Base-by-base conservation (phyloP, 2,113 vertebrate species). In the Alexandromys fortis region DNA sequence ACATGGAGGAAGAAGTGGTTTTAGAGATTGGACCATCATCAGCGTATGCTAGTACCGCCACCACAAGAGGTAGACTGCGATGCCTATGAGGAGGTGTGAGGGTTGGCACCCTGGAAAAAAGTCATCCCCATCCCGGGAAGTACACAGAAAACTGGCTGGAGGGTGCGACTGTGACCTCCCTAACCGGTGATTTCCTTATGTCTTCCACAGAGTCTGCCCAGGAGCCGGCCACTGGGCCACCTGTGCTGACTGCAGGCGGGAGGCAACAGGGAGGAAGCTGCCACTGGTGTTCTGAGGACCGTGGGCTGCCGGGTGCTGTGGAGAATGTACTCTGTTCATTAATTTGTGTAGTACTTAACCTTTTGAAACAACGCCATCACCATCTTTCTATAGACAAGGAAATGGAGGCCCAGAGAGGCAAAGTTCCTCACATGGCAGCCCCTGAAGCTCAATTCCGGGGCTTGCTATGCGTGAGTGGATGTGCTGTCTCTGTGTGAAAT, bases 11-110 rank as follows among this genome's bases (percentile, higher is more conserved):
- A 81, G 58, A 45, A 30, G 67, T n/a, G 6, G 70, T 47, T 77
- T 63, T 38, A 3, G 33, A 86, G 13, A 47, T n/a, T 30, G 63
- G 76, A 58, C 16, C 42, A 73, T n/a, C 22, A 81, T 87, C 49
- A 47, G 47, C 33, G n/a, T 45, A 90, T 81, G 55, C 61, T n/a
- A 61, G 81, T 38, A 47, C 82, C 28, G 61, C 14, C 55, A 79
- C 77, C 96, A 89, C 88, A 17, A 96, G 92, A 90, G 94, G 58
- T 87, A 96, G 91, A 65, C 42, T 86, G 67, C 47, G 63, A 81
- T 70, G 47, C 68, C 85, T 58, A 47, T 65, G 89, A 68, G 65
- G 91, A 47, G 67, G 7, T 70, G 28, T 35, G 12, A 94, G 85
- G 63, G 61, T 93, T 38, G 61, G 67, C 33, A 1, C 52, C 45